Conservation (phyloP, 2,888 invertebrate species). For the Drosophila multiciliata region DNA sequence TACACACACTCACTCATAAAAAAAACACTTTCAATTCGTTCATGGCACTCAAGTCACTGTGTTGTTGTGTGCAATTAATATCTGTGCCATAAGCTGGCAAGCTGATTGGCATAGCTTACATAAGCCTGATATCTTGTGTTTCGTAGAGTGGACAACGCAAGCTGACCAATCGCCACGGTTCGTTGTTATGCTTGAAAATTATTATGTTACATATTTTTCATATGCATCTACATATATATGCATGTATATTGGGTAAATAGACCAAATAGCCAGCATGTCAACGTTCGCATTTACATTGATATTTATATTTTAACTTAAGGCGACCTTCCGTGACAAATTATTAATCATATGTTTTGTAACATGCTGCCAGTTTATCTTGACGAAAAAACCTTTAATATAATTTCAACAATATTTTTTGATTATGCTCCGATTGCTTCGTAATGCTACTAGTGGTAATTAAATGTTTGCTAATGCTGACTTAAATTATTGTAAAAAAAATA, state of each 20-base stretch:
- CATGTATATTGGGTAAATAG: conserved; percentile 41
- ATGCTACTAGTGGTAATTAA: too few relatives aligned
- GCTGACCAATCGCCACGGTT: conserved; percentile 52
- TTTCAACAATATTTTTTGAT: neutral
- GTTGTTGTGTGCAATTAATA: conserved; percentile 71
- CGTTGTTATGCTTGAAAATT: conserved; percentile 53
- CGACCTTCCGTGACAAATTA: conserved; percentile 10
- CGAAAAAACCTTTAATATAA: neutral
- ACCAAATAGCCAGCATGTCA: conserved; percentile 8
- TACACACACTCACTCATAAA: conserved; percentile 26
- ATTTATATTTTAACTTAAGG: neutral
- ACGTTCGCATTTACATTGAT: conserved; percentile 4
- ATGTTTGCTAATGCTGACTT: too few relatives aligned
- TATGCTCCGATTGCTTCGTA: neutral
- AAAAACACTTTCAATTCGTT: conserved; percentile 60
- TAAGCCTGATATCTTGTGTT: conserved; percentile 61
- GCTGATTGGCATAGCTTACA: conserved; percentile 73
- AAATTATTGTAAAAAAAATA: too few relatives aligned
- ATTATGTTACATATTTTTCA: conserved; percentile 47
- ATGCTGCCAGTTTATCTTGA: neutral
- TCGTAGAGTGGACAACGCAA: conserved; percentile 60
- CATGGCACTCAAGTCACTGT: conserved; percentile 57
- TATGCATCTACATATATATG: conserved; percentile 23
- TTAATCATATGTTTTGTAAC: neutral
- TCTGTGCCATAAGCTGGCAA: conserved; percentile 68